A percentile compares a stretch with the other conserved stretches of the same genome.
Conservation (phyloP, 2,888 invertebrate species). For the Ypsolopha scabrella region DNA sequence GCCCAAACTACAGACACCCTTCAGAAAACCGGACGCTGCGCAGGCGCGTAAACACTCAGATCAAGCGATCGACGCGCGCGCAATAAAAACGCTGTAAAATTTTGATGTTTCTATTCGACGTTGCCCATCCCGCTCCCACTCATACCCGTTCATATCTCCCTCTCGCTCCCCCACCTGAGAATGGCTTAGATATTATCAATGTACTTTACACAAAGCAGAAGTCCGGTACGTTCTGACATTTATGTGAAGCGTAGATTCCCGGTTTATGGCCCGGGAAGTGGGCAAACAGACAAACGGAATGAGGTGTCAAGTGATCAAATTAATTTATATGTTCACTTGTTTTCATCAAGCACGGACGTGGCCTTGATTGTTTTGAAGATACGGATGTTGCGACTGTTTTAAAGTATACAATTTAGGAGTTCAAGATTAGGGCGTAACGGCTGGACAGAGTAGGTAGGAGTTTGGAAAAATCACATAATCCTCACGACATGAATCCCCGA, state of each 20-base stretch:
- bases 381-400: not conserved
- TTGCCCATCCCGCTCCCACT: slow-evolving; percentile 25
- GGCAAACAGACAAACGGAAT: slow-evolving; percentile 12
- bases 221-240: slow-evolving; percentile 56
- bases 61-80: slow-evolving; percentile 32
- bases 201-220: slow-evolving; percentile 70
- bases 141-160: slow-evolving; percentile 10
- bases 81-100: slow-evolving; percentile 69
- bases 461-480: too few species aligned
- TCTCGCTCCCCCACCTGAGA: slow-evolving; percentile 38
- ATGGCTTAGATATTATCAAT: slow-evolving; percentile 65
- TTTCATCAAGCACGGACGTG: not conserved
- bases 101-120: slow-evolving; percentile 68
- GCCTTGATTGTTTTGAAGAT: not conserved
- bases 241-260: slow-evolving; percentile 66
- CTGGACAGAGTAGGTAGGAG: too few species aligned
- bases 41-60: slow-evolving; percentile 50
- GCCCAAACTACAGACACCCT: not conserved
- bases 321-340: not conserved
- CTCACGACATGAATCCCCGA: too few species aligned
- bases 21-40: slow-evolving; percentile 35
- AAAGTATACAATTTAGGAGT: too few species aligned
- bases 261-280: slow-evolving; percentile 55
- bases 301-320: slow-evolving; percentile 54
- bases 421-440: too few species aligned